These are phyloP conservation scores for Gibbula magus DNA, from an alignment of 2,888 invertebrate species.

Conservation along the genomic window DNA sequence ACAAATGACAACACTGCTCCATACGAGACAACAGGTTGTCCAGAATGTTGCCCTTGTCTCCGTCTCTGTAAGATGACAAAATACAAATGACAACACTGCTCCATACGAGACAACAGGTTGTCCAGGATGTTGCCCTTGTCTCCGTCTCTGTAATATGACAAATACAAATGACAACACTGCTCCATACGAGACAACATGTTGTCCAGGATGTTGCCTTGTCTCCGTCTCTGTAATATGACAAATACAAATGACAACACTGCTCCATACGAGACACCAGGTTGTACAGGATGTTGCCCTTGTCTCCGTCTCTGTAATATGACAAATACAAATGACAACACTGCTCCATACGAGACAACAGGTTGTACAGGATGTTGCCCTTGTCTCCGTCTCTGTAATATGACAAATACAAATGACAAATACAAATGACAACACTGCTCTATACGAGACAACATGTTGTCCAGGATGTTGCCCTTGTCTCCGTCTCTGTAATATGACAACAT, in stretches of 20 bases:
- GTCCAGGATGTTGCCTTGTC: conserved; percentile 92
- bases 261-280: conserved; percentile 95
- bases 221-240: conserved; percentile 84
- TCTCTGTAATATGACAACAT: neutral
- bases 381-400: conserved; percentile 83
- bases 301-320: conserved; percentile 85
- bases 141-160: neutral
- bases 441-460: no score
- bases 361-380: conserved; percentile 94
- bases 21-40: conserved; percentile 95
- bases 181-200: conserved; percentile 95
- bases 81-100: conserved; percentile 84
- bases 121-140: no score
- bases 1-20: conserved; percentile 84
- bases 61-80: conserved; percentile 80
- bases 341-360: conserved; percentile 96
- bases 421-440: conserved; percentile 82
- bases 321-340: conserved; percentile 79
- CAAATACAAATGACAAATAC: conserved; percentile 74
- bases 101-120: no score
- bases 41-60: conserved; percentile 94
- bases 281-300: conserved; percentile 94
- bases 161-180: conserved; percentile 75
- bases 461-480: no score
- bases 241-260: conserved; percentile 81